phyloP scores from a whole-genome alignment of 2,797 vertebrate genomes.

The Apodemus agrarius region DNA sequence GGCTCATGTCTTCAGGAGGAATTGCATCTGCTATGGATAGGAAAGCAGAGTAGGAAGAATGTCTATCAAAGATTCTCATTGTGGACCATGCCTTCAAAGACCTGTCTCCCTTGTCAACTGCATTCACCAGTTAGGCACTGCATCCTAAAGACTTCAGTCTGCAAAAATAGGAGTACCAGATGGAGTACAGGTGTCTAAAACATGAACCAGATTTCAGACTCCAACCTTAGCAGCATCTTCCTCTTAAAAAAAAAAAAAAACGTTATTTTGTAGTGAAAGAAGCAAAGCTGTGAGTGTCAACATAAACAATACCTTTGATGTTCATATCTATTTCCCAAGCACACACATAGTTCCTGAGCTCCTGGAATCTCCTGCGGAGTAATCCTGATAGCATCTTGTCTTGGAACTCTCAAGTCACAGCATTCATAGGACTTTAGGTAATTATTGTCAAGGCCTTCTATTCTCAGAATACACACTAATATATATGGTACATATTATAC shows the following conservation, averaged over 20 bases:
- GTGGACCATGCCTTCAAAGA: not conserved
- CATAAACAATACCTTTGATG: not conserved
- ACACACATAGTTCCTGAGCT: not conserved
- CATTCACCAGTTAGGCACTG: not conserved
- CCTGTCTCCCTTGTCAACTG: not conserved
- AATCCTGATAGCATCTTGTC: not conserved
- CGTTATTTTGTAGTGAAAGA: not conserved
- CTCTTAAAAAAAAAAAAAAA: not conserved
- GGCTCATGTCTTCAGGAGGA: not conserved
- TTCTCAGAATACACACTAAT: not conserved
- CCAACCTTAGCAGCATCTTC: not conserved
- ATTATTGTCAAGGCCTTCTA: not conserved
- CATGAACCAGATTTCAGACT: not conserved
- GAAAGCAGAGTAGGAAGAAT: not conserved
- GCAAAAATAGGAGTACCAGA: not conserved
- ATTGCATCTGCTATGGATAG: not conserved
- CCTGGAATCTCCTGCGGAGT: not conserved
- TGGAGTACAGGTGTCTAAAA: not conserved
- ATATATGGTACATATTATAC: not conserved
- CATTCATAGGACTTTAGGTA: not conserved
- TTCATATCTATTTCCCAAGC: not conserved
- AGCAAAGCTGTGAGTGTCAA: not conserved
- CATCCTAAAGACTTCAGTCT: not conserved
- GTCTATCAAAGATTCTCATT: not conserved
- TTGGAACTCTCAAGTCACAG: conserved; percentile 24